Base-by-base conservation (phyloP, 1,140 invertebrate genomes). In the Pachyrhynchus sulphureomaculatus region DNA sequence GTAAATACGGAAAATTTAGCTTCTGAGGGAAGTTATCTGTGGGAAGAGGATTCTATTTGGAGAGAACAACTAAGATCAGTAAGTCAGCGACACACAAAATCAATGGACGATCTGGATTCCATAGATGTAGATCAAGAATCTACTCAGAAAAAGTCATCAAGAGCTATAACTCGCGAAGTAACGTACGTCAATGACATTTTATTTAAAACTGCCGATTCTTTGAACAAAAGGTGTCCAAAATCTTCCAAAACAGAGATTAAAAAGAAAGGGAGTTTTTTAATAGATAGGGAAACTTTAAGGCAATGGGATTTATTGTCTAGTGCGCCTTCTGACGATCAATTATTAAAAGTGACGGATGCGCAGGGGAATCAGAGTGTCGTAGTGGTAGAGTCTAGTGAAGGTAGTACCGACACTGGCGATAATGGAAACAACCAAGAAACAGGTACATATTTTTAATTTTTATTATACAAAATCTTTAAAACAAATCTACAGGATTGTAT, bases 241-340 rank as follows among this genome's bases (percentile, higher is more conserved):
- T 62, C 42, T 34, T 65, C 55, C 42, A 67, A 70, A 34, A 68
- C 52, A 20, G 70, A 71, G 32, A 66, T 67, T 18, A 68, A 64
- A 54, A 73, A 75, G 49, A 69, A 69, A 32, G 68, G 63, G 21
- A 73, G 64, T 48, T 84, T 85, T 80, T 88, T 90, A 73, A 85
- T 91, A 66, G 90, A 92, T 79, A 84, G 90, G 68, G 90, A 92
- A 78, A 91, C 89, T 65, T 81, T 92, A 64, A 82, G 90, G 26
- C 90, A 92, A 71, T 92, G 90, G 90, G 90, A 93, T 78, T 82
- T 91, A 60, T 83, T 92, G 84, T 92, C 90, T 37, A 91, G 89
- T 80, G 89, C 84, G 29, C 73, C 74, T 32, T 69, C 71, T 26
- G 71, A 72, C 64, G 60, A 68, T 59, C 69, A 71, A 58, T 53